Evolutionary conservation across 2,888 invertebrate species (phyloP), one percentile per base, ranked within the genome.

Genomic region (Stenolophus ochropezus): DNA sequence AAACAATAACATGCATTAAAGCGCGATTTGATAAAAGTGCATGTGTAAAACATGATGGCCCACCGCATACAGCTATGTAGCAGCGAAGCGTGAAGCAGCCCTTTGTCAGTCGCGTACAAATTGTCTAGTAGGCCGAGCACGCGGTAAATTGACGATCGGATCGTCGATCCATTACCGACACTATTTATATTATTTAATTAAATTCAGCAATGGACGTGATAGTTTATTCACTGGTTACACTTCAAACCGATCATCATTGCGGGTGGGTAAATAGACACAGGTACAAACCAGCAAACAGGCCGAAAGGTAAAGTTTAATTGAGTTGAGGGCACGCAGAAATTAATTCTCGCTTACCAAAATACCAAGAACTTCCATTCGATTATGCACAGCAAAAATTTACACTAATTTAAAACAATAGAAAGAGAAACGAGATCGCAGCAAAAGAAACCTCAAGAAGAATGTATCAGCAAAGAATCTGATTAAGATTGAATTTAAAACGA

Each of bases 111-210:
- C 14, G 21, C 4, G 61, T n/a, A 14, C 27, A 25, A 61, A 61
- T 25, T 23, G 14, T 25, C 61, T 23, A 27, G 23, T n/a, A 61
- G 27, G 61, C 23, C 23, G 5, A 6, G 61, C 23, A 61, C 5
- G 23, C 25, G 14, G 3, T 61, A 25, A 61, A 61, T 23, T 61
- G n/a, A 61, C 61, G 61, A 61, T 61, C 61, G 61, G 23, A 1
- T 25, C 14, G 61, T 23, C 25, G 27, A 61, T 61, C 61, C 27
- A 61, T 61, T 61, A 61, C 61, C 61, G 25, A 4, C 25, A 27
- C 27, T 61, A 61, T 61, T 61, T 61, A 61, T 61, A 61, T 61
- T 61, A 61, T 61, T 61, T 61, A 61, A 61, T 61, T 61, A 27
- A 61, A 61, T 61, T 23, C 27, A 25, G 14, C 61, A 42, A 42